These are phyloP conservation scores for Dysdera silvatica DNA, from an alignment of 1,140 invertebrate genomes.

Conservation along the genomic window DNA sequence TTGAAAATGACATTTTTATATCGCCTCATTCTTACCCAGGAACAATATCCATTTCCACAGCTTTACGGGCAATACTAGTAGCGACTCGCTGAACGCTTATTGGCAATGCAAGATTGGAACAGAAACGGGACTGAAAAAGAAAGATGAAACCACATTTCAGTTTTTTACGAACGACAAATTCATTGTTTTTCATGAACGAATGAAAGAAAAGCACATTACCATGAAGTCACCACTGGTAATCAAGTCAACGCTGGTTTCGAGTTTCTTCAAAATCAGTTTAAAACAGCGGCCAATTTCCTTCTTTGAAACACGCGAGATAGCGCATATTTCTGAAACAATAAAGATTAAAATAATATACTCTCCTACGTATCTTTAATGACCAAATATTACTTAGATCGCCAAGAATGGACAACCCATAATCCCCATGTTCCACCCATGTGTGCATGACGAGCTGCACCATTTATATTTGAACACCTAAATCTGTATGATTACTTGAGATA, in stretches of 20 bases:
- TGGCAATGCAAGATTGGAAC: constrained; percentile 62
- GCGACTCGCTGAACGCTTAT: constrained; percentile 90
- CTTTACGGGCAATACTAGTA: constrained; percentile 91
- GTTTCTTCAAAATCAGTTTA: constrained; percentile 85
- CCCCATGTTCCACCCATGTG: too few relatives aligned
- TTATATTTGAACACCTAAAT: too few relatives aligned
- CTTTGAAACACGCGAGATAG: constrained; percentile 63
- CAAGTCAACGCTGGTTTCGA: constrained; percentile 88
- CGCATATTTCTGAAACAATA: constrained; percentile 35
- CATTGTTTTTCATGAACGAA: too few relatives aligned
- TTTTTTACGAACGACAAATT: not conserved
- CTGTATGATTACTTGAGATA: too few relatives aligned
- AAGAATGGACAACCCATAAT: too few relatives aligned
- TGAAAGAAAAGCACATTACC: constrained; percentile 51
- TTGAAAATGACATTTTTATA: constrained; percentile 1
- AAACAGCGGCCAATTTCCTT: constrained; percentile 98
- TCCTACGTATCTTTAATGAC: too few relatives aligned
- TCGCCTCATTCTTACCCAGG: constrained; percentile 56
- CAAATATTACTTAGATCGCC: too few relatives aligned
- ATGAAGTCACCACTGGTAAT: constrained; percentile 99
- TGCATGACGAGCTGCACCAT: too few relatives aligned
- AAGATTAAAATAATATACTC: too few relatives aligned
- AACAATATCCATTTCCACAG: constrained; percentile 94
- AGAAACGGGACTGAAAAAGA: constrained; percentile 51
- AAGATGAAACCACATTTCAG: not conserved